Conservation (phyloP, 2,797 vertebrate species). For the Acridotheres tristis region DNA sequence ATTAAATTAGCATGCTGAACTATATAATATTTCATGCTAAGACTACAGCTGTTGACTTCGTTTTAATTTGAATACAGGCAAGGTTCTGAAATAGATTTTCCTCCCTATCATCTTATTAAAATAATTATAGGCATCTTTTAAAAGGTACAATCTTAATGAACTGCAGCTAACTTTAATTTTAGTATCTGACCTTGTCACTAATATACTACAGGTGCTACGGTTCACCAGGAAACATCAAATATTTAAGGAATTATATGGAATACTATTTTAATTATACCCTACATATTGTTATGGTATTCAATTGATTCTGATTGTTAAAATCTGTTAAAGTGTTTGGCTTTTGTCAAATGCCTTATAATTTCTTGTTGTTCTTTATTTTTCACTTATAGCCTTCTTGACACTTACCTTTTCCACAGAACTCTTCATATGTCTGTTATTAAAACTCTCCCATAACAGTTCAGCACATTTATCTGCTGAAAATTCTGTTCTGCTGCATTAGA, state of each 20-base stretch:
- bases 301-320: not conserved
- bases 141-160: not conserved
- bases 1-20: constrained; percentile 11
- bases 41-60: constrained; percentile 3
- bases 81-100: not conserved
- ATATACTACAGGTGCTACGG: not conserved
- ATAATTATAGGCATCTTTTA: not conserved
- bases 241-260: not conserved
- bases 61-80: not conserved
- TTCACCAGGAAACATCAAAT: not conserved
- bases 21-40: not conserved
- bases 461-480: not conserved
- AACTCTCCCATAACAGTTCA: not conserved
- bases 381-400: not conserved
- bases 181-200: not conserved
- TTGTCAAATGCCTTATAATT: not conserved
- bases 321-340: not conserved
- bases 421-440: not conserved
- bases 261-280: not conserved
- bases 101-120: not conserved
- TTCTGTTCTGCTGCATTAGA: not conserved
- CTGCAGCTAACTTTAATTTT: not conserved
- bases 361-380: not conserved
- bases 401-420: not conserved
- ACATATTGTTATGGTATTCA: not conserved